Evolutionary conservation across 2,797 vertebrate genomes (phyloP).

Genomic region (Tenualosa ilisha): DNA sequence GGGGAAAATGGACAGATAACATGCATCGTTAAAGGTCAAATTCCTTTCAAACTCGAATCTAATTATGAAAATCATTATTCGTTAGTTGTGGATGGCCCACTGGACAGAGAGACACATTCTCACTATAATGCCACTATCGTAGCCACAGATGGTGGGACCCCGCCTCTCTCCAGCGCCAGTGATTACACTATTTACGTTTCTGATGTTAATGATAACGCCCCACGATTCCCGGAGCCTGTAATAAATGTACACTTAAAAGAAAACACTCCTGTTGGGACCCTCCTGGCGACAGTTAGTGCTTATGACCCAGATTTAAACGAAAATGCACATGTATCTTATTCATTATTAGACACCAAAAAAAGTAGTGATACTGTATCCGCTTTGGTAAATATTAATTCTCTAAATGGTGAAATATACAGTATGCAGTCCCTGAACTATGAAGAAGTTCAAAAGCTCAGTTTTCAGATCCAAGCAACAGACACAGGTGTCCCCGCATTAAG

Average conservation of each 20-base stretch:
- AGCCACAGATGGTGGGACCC: conserved; percentile 70
- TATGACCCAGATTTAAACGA: conserved; percentile 69
- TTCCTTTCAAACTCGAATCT: conserved; percentile 53
- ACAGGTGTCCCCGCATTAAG: conserved; percentile 53
- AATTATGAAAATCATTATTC: conserved; percentile 59
- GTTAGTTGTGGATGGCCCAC: conserved; percentile 48
- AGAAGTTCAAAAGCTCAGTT: conserved; percentile 34
- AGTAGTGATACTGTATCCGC: conserved; percentile 27
- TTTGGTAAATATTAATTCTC: conserved; percentile 30
- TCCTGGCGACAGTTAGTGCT: conserved; percentile 70
- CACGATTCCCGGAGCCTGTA: conserved; percentile 63
- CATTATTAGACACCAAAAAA: conserved; percentile 46
- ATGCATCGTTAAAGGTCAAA: conserved; percentile 47
- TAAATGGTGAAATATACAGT: conserved; percentile 53
- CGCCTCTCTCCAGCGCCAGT: conserved; percentile 51
- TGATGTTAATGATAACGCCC: conserved; percentile 72
- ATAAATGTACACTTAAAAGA: conserved; percentile 73
- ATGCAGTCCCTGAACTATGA: conserved; percentile 55
- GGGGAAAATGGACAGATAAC: conserved; percentile 50
- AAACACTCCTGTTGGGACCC: conserved; percentile 73
- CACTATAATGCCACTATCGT: conserved; percentile 67
- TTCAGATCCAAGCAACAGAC: conserved; percentile 55
- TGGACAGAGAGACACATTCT: conserved; percentile 54
- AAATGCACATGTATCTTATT: conserved; percentile 56
- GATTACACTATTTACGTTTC: conserved; percentile 45